Evolutionary conservation across 2,113 vertebrate genomes (phyloP).

Genomic region (Aegypius monachus): DNA sequence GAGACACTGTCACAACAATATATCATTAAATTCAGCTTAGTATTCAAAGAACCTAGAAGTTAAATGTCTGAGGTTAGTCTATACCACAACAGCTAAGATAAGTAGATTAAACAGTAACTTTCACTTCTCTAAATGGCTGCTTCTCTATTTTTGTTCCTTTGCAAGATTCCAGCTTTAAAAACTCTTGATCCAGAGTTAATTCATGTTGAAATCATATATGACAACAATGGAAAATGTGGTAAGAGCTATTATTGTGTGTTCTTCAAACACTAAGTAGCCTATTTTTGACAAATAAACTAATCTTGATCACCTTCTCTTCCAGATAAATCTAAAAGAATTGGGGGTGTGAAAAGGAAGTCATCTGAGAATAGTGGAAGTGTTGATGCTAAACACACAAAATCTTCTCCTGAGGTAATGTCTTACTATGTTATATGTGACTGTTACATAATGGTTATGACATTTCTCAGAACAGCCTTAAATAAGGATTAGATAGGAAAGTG

Average conservation of each 20-base stretch:
- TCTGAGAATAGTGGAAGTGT: slow-evolving; percentile 49
- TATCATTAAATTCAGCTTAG: not conserved
- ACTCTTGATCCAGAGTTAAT: slow-evolving; percentile 79
- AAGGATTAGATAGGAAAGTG: not conserved
- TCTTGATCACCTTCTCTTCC: not conserved
- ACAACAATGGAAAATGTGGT: slow-evolving; percentile 72
- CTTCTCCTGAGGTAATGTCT: slow-evolving; percentile 65
- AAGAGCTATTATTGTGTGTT: slow-evolving; percentile 20
- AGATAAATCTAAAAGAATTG: slow-evolving; percentile 68
- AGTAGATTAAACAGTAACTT: not conserved
- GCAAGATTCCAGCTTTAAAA: slow-evolving; percentile 78
- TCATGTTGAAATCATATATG: slow-evolving; percentile 78
- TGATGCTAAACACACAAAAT: slow-evolving; percentile 68
- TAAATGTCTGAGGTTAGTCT: not conserved
- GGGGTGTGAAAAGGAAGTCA: slow-evolving; percentile 69
- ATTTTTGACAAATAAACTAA: not conserved
- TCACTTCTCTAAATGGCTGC: not conserved
- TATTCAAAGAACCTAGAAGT: not conserved
- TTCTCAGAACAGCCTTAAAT: not conserved
- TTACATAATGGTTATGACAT: not conserved
- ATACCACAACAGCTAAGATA: not conserved
- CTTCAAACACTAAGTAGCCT: not conserved
- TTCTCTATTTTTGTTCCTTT: slow-evolving; percentile 27
- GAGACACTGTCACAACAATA: not conserved
- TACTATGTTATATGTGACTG: not conserved